Percentiles rank a stretch among this genome's conserved stretches.
Evolutionary conservation across 2,888 invertebrate species (phyloP).

Genomic region (Oxytorus armatus): DNA sequence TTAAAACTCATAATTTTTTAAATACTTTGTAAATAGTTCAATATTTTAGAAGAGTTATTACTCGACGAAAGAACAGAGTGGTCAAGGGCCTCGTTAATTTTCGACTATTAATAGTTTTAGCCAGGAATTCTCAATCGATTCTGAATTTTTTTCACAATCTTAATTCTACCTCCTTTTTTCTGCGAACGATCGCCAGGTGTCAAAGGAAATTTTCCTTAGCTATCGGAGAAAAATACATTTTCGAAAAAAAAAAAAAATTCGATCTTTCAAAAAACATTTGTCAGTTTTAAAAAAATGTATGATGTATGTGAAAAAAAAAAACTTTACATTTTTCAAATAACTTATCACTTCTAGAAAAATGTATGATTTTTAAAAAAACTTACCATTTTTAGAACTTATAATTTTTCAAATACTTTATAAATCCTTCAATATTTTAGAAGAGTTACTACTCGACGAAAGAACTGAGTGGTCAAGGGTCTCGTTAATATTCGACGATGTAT

Average conservation of each 20-base stretch:
- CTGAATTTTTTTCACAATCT: background rate
- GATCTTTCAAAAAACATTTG: background rate
- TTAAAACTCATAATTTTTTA: too few species aligned
- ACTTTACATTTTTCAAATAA: too few species aligned
- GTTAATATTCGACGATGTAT: slow-evolving; percentile 16
- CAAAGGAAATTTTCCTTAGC: background rate
- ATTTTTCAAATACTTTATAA: too few species aligned
- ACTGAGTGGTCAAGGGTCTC: background rate
- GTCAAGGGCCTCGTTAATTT: slow-evolving; percentile 7
- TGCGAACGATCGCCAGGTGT: background rate
- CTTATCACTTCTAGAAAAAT: too few species aligned
- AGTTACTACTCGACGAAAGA: background rate
- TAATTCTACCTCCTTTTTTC: background rate
- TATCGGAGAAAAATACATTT: background rate
- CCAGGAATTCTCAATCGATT: background rate
- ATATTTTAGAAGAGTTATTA: background rate
- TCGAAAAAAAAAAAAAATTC: background rate
- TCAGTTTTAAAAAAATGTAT: too few species aligned
- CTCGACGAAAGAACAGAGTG: background rate
- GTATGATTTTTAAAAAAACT: too few species aligned
- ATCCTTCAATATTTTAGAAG: too few species aligned
- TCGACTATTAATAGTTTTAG: slow-evolving; percentile 9
- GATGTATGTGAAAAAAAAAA: too few species aligned
- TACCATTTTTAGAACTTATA: too few species aligned
- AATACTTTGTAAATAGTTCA: too few species aligned